Base-by-base conservation (phyloP, 64 coral and sea anemone genomes). In the Exaiptasia diaphana region DNA sequence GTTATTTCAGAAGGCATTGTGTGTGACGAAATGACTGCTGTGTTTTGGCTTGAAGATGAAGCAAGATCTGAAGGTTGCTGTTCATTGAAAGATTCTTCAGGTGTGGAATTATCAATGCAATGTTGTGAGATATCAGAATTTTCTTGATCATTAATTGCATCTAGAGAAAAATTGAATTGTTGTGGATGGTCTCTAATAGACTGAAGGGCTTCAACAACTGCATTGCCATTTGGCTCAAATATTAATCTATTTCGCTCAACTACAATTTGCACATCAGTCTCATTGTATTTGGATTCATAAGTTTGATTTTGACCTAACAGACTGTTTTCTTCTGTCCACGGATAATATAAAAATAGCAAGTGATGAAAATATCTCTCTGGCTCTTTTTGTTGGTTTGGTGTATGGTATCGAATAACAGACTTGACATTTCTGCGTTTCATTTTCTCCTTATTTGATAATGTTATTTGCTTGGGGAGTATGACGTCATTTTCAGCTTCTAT, bases 71-170 rank as follows among this genome's bases (percentile, higher is more conserved):
- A 67, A 71, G 80, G 67, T 55, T 52, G 1, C 37, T 88, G 57
- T 23, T 79, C 46, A 71, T 68, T 49, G 48, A 78, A 88, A 48
- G 39, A 77, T 77, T 87, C 74, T 68, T 79, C 33, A 67, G 36
- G 17, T 32, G 14, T 28, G 32, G 61, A 11, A 68, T 53, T 62
- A 44, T 24, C 7, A 31, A 68, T 26, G 14, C 24, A 13, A 65
- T 78, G 57, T 41, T 14, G 6, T 7, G 41, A 8, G 2, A 87
- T 30, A 38, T 87, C 84, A 20, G 53, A 71, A 75, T 87, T 87
- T 64, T 77, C 72, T 75, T 87, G 83, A 20, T 87, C 73, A 87
- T 78, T 78, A 8, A 87, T 34, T 39, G 43, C 10, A 87, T 79
- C 50, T 54, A 54, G 23, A 20, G 50, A 54, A 18, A 54, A 54